A percentile compares a stretch with the other conserved stretches of the same genome.
These are phyloP conservation scores for Chromis chromis DNA, from an alignment of 2,797 vertebrate species.

Conservation along the genomic window DNA sequence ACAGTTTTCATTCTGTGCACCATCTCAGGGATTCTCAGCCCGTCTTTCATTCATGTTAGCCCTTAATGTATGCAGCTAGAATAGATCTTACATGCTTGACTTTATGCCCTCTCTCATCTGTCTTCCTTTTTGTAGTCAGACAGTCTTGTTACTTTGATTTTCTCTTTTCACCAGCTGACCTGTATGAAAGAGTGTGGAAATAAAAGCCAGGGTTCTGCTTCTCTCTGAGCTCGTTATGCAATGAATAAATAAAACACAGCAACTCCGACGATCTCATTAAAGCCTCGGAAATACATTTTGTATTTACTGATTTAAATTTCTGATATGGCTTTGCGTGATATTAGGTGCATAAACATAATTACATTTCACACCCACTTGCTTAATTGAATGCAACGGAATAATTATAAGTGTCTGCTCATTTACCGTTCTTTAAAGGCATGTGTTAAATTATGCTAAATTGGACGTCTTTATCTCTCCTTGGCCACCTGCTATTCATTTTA, in stretches of 20 bases:
- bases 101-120: constrained; percentile 39
- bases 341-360: background rate
- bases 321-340: constrained; percentile 7
- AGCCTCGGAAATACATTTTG: constrained; percentile 1
- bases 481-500: constrained; percentile 54
- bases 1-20: constrained; percentile 16
- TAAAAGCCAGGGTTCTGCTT: constrained; percentile 14
- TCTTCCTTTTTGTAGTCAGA: constrained; percentile 39
- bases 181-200: constrained; percentile 28
- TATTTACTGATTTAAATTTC: constrained; percentile 11
- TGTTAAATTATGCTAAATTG: constrained; percentile 44
- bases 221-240: constrained; percentile 50
- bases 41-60: constrained; percentile 5
- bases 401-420: constrained; percentile 11
- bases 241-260: constrained; percentile 21
- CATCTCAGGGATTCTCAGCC: constrained; percentile 1
- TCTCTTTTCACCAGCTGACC: constrained; percentile 19
- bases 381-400: constrained; percentile 27
- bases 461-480: constrained; percentile 47
- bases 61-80: constrained; percentile 37
- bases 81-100: constrained; percentile 44
- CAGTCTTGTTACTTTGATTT: constrained; percentile 57
- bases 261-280: constrained; percentile 7
- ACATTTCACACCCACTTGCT: constrained; percentile 12
- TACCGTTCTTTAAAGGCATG: constrained; percentile 12